A percentile compares a stretch with the other conserved stretches of the same genome.
phyloP scores from a whole-genome alignment of 2,113 vertebrate species.

The Paradoxurus hermaphroditus region DNA sequence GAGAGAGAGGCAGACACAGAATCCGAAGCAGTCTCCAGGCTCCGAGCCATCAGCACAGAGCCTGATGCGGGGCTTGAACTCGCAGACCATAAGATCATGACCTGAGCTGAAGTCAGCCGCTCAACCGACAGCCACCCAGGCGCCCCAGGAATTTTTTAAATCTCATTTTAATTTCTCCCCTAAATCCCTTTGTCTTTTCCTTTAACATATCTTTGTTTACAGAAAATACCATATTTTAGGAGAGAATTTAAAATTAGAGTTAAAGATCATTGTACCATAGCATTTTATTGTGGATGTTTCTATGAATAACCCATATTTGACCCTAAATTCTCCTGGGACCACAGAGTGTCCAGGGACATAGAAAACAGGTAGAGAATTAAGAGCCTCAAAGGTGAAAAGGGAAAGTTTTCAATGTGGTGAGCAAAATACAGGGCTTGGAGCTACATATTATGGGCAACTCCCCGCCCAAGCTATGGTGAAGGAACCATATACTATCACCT shows the following conservation, averaged over 20 bases:
- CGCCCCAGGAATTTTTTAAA: not conserved
- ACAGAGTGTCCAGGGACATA: not conserved
- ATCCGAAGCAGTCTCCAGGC: no score
- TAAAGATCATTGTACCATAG: not conserved
- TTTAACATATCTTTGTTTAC: not conserved
- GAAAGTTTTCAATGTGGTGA: not conserved
- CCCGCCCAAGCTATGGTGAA: not conserved
- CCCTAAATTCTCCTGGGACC: not conserved
- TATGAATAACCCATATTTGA: not conserved
- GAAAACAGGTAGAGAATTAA: not conserved
- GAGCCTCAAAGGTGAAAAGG: not conserved
- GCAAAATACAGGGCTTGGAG: not conserved
- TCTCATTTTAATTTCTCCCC: not conserved
- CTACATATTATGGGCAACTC: not conserved
- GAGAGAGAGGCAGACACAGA: no score
- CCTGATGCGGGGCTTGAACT: no score
- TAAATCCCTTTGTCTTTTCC: not conserved
- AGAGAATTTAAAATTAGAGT: constrained; percentile 3
- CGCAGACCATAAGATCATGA: no score
- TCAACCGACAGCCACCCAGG: no score
- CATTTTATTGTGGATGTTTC: not conserved
- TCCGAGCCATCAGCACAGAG: no score
- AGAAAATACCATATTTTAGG: not conserved
- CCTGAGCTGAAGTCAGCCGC: no score
- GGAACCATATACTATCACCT: not conserved